Evolutionary conservation across 1,140 invertebrate genomes (phyloP).

Genomic region (Drosophila varians): DNA sequence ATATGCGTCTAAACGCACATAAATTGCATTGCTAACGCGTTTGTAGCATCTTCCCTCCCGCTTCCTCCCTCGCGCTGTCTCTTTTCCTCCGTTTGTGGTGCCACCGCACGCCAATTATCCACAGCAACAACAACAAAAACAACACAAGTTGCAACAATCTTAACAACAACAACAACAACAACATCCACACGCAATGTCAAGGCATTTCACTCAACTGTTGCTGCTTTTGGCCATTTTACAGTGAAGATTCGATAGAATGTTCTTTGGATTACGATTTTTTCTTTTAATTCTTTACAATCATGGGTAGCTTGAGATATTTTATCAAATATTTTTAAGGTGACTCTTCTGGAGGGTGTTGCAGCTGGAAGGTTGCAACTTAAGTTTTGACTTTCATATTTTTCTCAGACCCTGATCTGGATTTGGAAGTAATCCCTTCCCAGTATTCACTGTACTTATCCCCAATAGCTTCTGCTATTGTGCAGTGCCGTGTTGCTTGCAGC

Average conservation of each 20-base stretch:
- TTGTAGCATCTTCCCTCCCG: constrained; percentile 48
- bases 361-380: background rate
- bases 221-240: constrained; percentile 24
- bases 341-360: background rate
- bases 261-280: background rate
- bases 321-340: too few species aligned
- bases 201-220: constrained; percentile 74
- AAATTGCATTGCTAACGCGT: constrained; percentile 82
- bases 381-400: too few species aligned
- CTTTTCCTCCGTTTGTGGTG: constrained; percentile 1
- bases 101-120: constrained; percentile 51
- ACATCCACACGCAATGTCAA: constrained; percentile 74
- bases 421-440: too few species aligned
- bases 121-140: constrained; percentile 21
- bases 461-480: constrained; percentile 5
- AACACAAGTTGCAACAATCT: constrained; percentile 9
- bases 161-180: constrained; percentile 45
- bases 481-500: background rate
- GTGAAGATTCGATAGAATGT: background rate
- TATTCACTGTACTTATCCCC: background rate
- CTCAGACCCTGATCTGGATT: too few species aligned
- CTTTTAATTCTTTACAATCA: background rate
- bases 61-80: background rate
- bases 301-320: background rate
- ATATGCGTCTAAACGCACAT: constrained; percentile 83